Base-by-base conservation (phyloP, 2,113 vertebrate genomes). In the Zosterops hypoxanthus region DNA sequence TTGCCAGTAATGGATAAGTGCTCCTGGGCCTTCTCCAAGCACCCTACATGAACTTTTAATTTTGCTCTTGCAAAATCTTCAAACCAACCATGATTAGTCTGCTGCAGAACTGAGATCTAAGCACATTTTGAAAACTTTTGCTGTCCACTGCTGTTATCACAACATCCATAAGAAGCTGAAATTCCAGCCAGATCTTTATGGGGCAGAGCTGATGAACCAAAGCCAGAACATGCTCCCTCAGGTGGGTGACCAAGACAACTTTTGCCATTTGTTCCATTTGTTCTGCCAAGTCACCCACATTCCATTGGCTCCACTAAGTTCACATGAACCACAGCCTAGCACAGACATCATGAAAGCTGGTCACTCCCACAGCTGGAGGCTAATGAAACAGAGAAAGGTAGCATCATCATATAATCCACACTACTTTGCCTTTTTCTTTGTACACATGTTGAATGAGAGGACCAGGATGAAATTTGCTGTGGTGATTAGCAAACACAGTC, bases 241-340 rank as follows among this genome's bases (percentile, higher is more conserved):
- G 41, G 63, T 25, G 44, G 23, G n/a, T 6, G 9, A 84, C 52
- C 88, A 86, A 88, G 79, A 75, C 49, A 83, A 78, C 44, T 88
- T 89, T 29, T 81, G 60, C 76, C 79, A 57, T 90, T 88, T 94
- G 33, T 92, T 92, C 68, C 82, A 88, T 79, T 64, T 93, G 34
- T 75, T 94, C 64, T 91, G 76, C 63, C 76, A 81, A 92, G 71
- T 52, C 1, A 0, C 26, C 50, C 63, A 69, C 42, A 29, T 42
- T n/a, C 50, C 18, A 36, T 56, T 0, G 0, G 33, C 55, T 90
- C 59, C 42, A 55, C 28, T 33, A 80, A 61, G 26, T 12, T 94
- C 66, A 21, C 56, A 34, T 25, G 59, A 90, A 66, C 55, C 11
- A 1, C 52, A 36, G 28, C 25, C 56, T 36, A 88, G 56, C 52